Base-by-base conservation (phyloP, 2,888 invertebrate genomes). In the Drosophila recens region DNA sequence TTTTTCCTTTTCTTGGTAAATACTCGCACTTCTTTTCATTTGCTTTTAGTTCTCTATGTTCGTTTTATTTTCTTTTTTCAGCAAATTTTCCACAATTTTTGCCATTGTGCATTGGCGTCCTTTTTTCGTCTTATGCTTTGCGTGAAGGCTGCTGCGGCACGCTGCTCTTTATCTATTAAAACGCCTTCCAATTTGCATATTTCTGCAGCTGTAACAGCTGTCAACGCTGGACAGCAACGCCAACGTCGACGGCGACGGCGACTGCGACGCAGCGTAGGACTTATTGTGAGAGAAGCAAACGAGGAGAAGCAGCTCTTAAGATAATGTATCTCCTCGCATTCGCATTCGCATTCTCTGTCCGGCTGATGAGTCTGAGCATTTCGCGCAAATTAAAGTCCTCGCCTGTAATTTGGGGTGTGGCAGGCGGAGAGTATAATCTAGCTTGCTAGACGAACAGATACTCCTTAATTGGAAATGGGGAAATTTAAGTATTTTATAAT, bases 101-200 rank as follows among this genome's bases (percentile, higher is more conserved):
- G 63, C 79, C 79, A 81, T 85, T 83, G 84, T 83, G 75, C 75
- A 72, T 52, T 54, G 70, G 66, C 61, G 79, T 73, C 75, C 56
- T 75, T 79, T 79, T 82, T 89, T 85, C 88, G 80, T 82, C 85
- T 76, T 88, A 79, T 75, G 72, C 71, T 82, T 79, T 80, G 80
- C 27, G 69, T 63, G 52, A 67, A 56, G 59, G 38, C 62, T 53
- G 65, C 67, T 59, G 74, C 70, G 85, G 87, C 83, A 80, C 87
- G 83, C 75, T 87, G 85, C 85, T 82, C 86, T 87, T 87, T 86
- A 79, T 87, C 89, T 90, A 89, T 87, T 89, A 89, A 87, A 85
- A 89, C 86, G 86, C 83, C 89, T 79, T 83, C 89, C 79, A 89
- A 90, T 89, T 89, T 90, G 88, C 90, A 89, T 89, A 89, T 87